Percentiles rank a stretch among this genome's conserved stretches.
phyloP scores from a whole-genome alignment of 2,797 vertebrate genomes.

The Sebastes diaconus region DNA sequence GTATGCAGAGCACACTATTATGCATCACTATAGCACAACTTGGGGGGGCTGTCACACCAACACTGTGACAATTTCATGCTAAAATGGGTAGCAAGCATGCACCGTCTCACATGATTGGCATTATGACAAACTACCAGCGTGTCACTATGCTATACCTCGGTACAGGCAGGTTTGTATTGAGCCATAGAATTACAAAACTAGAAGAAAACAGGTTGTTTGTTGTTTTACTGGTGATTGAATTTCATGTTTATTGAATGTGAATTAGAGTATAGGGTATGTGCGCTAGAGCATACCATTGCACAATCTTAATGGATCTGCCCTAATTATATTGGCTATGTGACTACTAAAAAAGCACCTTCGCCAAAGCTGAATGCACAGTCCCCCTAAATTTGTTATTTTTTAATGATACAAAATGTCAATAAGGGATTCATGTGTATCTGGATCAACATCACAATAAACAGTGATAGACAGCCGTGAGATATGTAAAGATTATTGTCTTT shows the following conservation, averaged over 20 bases:
- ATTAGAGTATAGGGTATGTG: not conserved
- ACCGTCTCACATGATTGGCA: constrained; percentile 5
- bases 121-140: not conserved
- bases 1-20: constrained; percentile 9
- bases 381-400: not conserved
- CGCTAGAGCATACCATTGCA: not conserved
- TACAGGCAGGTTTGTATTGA: not conserved
- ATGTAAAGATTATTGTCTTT: not conserved
- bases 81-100: constrained; percentile 22
- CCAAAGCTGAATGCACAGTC: not conserved
- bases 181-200: not conserved
- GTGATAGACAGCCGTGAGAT: not conserved
- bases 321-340: not conserved
- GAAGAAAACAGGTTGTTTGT: not conserved
- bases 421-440: not conserved
- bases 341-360: not conserved
- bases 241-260: not conserved
- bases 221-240: not conserved
- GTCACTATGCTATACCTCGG: not conserved
- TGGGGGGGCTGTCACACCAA: constrained; percentile 1
- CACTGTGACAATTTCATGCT: constrained; percentile 32
- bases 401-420: constrained; percentile 1
- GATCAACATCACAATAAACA: not conserved
- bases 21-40: constrained; percentile 37
- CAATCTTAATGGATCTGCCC: not conserved